These are phyloP conservation scores for Heliconius eleuchia DNA, from an alignment of 1,140 invertebrate genomes.

Conservation along the genomic window DNA sequence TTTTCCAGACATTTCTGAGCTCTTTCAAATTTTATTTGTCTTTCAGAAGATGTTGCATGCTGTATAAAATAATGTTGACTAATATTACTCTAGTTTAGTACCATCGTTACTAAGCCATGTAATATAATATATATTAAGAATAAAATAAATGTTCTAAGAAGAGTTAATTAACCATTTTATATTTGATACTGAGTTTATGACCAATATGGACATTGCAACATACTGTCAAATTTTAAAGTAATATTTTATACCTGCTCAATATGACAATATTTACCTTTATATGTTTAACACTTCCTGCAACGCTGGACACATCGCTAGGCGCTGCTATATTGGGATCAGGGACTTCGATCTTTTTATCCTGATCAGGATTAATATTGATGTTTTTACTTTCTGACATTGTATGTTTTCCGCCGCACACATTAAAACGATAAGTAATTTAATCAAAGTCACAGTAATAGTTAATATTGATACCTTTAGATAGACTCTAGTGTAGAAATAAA, in stretches of 20 bases:
- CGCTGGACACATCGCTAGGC: conserved; percentile 60
- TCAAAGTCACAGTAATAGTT: conserved; percentile 31
- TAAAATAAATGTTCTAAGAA: too few species aligned
- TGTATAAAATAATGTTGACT: conserved; percentile 22
- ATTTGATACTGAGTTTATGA: neutral
- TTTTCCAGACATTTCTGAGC: conserved; percentile 76
- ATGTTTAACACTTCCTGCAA: conserved; percentile 63
- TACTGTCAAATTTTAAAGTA: neutral
- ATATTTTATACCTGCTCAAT: conserved; percentile 18
- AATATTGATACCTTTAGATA: conserved; percentile 23
- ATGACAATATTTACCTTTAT: conserved; percentile 53
- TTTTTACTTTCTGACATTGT: conserved; percentile 73
- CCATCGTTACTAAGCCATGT: neutral
- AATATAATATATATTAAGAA: too few species aligned
- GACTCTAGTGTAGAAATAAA: conserved; percentile 26
- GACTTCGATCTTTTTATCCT: conserved; percentile 53
- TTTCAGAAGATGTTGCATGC: conserved; percentile 67
- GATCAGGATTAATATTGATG: conserved; percentile 60
- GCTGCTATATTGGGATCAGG: conserved; percentile 65
- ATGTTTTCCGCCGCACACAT: conserved; percentile 60
- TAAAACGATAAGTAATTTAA: conserved; percentile 53
- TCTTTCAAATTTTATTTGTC: conserved; percentile 73
- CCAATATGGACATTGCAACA: conserved; percentile 11
- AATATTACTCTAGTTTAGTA: neutral
- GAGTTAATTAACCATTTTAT: too few species aligned